Conservation (phyloP, 1,140 invertebrate genomes). For the Mya arenaria region DNA sequence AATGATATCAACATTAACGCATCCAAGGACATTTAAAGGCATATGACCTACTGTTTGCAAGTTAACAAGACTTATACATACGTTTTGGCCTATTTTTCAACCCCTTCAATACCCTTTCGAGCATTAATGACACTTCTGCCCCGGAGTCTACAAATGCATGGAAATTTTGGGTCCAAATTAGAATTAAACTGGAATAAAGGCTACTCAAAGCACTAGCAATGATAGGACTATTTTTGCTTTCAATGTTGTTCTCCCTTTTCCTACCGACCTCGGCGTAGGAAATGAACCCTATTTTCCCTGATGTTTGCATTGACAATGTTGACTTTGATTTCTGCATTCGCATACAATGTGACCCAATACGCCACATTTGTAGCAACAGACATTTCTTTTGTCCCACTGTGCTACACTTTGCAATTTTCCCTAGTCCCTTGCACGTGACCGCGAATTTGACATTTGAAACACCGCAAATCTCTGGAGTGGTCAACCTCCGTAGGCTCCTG, state of each 20-base stretch:
- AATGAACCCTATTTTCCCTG: slow-evolving; percentile 6
- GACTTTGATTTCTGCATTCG: background rate
- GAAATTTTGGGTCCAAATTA: slow-evolving; percentile 3
- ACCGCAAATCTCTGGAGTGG: background rate
- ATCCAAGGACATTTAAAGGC: too few species aligned
- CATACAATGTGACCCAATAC: background rate
- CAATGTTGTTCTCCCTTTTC: background rate
- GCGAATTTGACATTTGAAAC: slow-evolving; percentile 3
- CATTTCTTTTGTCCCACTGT: too few species aligned
- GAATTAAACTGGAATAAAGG: slow-evolving; percentile 8
- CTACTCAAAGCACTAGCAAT: background rate
- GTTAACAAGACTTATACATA: slow-evolving; percentile 21
- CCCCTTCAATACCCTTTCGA: too few species aligned
- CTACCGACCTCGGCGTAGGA: background rate
- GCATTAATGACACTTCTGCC: too few species aligned
- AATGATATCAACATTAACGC: too few species aligned
- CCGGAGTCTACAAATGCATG: too few species aligned
- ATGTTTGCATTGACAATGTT: background rate
- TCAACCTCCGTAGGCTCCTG: background rate
- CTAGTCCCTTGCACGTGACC: background rate
- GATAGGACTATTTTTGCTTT: background rate
- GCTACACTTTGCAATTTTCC: background rate
- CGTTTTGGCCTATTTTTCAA: too few species aligned
- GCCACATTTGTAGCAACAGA: background rate
- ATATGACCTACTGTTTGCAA: too few species aligned